Evolutionary conservation across 2,113 vertebrate species (phyloP), one percentile per base, ranked within the genome.

Genomic region (Misgurnus mizolepis): DNA sequence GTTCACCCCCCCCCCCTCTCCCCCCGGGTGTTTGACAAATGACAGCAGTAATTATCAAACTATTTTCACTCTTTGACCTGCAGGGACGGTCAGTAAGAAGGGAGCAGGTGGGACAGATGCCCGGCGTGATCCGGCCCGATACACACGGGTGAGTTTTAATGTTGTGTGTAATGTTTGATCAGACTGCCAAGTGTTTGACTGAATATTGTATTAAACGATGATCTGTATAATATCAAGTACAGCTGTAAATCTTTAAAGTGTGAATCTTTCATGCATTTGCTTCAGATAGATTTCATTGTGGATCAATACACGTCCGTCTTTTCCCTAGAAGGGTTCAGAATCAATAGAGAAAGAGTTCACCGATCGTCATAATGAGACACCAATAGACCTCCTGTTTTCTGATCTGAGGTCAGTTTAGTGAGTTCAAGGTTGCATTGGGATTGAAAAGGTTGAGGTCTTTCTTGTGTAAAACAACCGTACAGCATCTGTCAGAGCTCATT

Each of bases 51-150:
- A 91, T 92, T 91, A 90, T 84, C 70, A 56, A 74, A 83, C 88
- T 93, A 90, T 93, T 92, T 91, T 89, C 89, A 86, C 85, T 83
- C 83, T 79, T 68, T 73, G 81, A 73, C 81, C 81, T 84, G 84
- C 80, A 81, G 47, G 34, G 76, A 40, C 40, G 56, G 72, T 14
- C 8, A 47, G 22, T 14, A 55, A 66, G 27, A 18, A 49, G 79
- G 55, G 10, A 80, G 58, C 18, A 2, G 27, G 53, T 53, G 78
- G 69, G 70, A 69, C 56, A 40, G 18, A 15, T 11, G 14, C 18
- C 39, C 17, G 17, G 10, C 43, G 39, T 17, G 66, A 67, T 66
- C 62, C 40, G 5, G 3, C 39, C 64, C 1, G 14, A 47, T 41
- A 67, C 41, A 67, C 34, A n/a, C 67, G 49, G 43, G 66, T 47